These are phyloP conservation scores for Falcaria lacertinaria DNA, from an alignment of 2,888 invertebrate genomes.

Conservation along the genomic window DNA sequence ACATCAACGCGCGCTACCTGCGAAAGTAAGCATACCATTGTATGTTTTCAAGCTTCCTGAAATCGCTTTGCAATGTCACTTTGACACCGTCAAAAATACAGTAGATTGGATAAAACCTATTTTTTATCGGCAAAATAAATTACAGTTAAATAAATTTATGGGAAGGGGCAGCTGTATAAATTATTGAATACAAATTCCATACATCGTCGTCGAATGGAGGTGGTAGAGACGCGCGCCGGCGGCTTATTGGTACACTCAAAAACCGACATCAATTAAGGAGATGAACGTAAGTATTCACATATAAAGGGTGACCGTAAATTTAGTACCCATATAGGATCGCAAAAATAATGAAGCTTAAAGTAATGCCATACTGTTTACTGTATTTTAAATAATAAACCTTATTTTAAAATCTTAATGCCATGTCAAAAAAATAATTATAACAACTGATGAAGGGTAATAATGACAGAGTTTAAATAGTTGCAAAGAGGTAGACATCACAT, in stretches of 20 bases:
- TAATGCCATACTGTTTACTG: no score
- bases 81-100: conserved; percentile 16
- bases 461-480: no score
- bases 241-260: conserved; percentile 66
- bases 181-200: conserved; percentile 73
- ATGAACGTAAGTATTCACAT: conserved; percentile 41
- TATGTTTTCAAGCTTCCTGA: neutral
- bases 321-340: neutral
- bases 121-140: conserved; percentile 43
- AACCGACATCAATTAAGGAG: conserved; percentile 72
- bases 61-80: conserved; percentile 24
- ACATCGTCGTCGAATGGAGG: conserved; percentile 56
- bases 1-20: neutral
- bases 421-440: no score
- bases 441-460: no score
- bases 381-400: no score
- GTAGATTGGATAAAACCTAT: conserved; percentile 32
- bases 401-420: no score
- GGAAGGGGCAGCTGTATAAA: conserved; percentile 47
- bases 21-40: neutral
- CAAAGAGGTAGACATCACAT: no score
- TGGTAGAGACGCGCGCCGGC: conserved; percentile 49
- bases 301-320: conserved; percentile 11
- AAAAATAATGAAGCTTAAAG: no score
- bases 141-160: conserved; percentile 42